These are phyloP conservation scores for Leptopilina drosophilae DNA, from an alignment of 2,888 invertebrate species.

Conservation along the genomic window DNA sequence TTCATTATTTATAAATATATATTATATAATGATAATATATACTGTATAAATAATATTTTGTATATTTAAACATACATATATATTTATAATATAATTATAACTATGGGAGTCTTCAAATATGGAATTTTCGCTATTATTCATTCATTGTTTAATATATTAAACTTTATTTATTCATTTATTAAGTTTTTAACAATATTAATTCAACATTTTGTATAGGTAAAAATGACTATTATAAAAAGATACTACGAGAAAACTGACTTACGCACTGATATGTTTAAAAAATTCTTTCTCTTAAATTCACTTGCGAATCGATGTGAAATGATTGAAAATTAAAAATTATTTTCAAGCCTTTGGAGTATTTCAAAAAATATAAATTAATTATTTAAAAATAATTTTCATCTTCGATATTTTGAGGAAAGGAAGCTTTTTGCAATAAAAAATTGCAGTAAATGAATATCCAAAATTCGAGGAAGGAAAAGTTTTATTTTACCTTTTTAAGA, in stretches of 20 bases:
- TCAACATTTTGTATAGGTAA: slow-evolving; percentile 35
- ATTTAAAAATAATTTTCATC: too few species aligned
- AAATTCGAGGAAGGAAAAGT: not conserved
- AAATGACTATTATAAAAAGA: slow-evolving; percentile 32
- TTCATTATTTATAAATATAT: too few species aligned
- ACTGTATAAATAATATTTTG: too few species aligned
- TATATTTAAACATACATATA: too few species aligned
- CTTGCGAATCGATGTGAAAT: not conserved
- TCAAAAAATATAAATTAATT: too few species aligned
- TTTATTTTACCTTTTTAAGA: not conserved
- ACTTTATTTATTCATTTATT: slow-evolving; percentile 18
- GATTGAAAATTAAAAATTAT: too few species aligned
- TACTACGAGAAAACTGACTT: slow-evolving; percentile 25
- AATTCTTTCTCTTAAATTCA: slow-evolving; percentile 16
- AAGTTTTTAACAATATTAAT: slow-evolving; percentile 36
- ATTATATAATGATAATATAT: not conserved
- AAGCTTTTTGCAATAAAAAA: too few species aligned
- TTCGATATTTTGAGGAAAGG: too few species aligned
- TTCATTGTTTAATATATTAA: slow-evolving; percentile 1
- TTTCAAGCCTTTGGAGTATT: too few species aligned
- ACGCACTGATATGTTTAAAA: slow-evolving; percentile 35
- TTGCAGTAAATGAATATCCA: too few species aligned
- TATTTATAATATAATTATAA: too few species aligned
- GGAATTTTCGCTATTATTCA: slow-evolving; percentile 32
- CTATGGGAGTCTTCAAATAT: slow-evolving; percentile 42